A percentile compares a stretch with the other conserved stretches of the same genome.
Evolutionary conservation across 2,113 vertebrate genomes (phyloP).

Genomic region (Mobula birostris): DNA sequence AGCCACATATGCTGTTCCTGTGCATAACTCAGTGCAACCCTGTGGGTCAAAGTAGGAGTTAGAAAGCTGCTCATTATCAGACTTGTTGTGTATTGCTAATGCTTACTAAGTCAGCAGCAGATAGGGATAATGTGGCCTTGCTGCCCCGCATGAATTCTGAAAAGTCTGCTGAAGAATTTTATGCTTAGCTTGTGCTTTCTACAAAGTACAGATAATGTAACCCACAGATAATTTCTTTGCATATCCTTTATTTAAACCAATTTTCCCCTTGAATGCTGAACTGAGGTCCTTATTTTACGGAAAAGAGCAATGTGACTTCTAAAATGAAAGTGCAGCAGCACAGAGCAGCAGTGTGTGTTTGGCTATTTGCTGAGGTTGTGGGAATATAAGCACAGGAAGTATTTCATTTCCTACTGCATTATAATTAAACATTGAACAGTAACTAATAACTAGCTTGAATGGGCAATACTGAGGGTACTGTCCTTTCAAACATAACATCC

Average conservation of each 20-base stretch:
- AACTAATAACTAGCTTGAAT: neutral
- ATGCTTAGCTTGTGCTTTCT: constrained; percentile 15
- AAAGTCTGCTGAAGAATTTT: constrained; percentile 3
- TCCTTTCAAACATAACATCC: neutral
- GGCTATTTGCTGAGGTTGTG: neutral
- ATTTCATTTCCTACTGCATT: neutral
- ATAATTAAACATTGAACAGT: neutral
- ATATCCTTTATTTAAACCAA: neutral
- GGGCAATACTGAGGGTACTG: neutral
- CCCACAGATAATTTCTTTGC: neutral
- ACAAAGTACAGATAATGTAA: constrained; percentile 8
- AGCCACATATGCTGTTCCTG: neutral
- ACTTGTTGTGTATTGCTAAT: neutral
- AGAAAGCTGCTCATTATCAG: constrained; percentile 4
- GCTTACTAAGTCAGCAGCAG: neutral
- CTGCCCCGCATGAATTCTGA: neutral
- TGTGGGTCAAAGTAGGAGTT: constrained; percentile 20
- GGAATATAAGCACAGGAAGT: neutral
- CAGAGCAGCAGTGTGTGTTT: neutral
- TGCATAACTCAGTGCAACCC: neutral
- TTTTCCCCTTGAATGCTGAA: constrained; percentile 15
- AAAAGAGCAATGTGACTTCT: neutral
- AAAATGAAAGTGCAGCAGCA: neutral
- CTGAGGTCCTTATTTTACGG: neutral
- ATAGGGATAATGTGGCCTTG: neutral